phyloP scores from a whole-genome alignment of 2,797 vertebrate species.

The Artibeus jamaicensis region DNA sequence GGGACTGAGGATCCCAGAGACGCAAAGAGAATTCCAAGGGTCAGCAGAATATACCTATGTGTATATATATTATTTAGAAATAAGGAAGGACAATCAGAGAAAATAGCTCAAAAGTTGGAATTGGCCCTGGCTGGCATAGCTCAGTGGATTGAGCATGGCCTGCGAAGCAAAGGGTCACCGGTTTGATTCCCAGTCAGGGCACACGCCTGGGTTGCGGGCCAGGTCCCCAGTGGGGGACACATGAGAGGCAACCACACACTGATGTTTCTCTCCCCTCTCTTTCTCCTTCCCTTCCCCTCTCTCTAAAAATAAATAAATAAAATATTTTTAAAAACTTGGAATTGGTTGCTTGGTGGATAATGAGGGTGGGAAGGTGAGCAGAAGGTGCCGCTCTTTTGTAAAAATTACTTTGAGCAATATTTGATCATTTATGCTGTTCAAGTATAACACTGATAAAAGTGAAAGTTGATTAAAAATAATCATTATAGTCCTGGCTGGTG shows the following conservation, averaged over 20 bases:
- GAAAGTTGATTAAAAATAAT: not conserved
- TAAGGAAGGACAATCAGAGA: conserved; percentile 10
- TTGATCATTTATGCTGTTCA: not conserved
- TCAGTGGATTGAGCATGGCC: too few relatives aligned
- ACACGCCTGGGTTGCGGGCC: too few relatives aligned
- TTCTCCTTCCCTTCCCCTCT: too few relatives aligned
- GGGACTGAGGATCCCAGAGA: too few relatives aligned
- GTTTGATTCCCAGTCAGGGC: too few relatives aligned
- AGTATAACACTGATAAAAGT: not conserved
- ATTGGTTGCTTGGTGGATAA: not conserved
- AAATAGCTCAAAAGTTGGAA: conserved; percentile 27
- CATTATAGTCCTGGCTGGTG: not conserved
- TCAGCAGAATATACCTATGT: not conserved
- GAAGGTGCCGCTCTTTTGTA: not conserved
- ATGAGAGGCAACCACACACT: too few relatives aligned
- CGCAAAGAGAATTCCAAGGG: not conserved
- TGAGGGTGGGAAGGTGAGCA: not conserved
- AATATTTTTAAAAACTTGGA: conserved; percentile 19
- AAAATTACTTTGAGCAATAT: not conserved
- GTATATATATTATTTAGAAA: not conserved
- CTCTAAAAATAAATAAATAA: too few relatives aligned
- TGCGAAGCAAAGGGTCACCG: too few relatives aligned
- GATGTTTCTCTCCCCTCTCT: too few relatives aligned
- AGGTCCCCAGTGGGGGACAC: too few relatives aligned
- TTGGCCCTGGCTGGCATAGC: too few relatives aligned